Conservation (phyloP, 2,888 invertebrate genomes). For the Diaphora mendica region DNA sequence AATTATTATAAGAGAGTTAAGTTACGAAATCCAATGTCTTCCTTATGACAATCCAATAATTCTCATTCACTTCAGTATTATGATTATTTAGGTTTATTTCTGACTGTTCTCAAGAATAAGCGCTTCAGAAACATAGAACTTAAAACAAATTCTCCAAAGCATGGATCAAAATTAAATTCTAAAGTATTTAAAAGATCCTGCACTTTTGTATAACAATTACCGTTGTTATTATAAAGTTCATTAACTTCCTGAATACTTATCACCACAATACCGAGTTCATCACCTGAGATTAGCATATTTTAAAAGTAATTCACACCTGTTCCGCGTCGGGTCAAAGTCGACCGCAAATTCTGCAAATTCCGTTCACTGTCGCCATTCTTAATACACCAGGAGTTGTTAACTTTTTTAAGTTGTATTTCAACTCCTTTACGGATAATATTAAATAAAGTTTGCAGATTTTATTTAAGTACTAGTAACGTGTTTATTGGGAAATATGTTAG, state of each 20-base stretch:
- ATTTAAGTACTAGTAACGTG: not conserved
- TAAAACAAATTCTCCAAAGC: not conserved
- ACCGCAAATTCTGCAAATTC: conserved; percentile 45
- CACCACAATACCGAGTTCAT: conserved; percentile 43
- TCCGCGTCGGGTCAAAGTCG: conserved; percentile 46
- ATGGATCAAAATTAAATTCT: not conserved
- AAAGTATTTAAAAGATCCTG: not conserved
- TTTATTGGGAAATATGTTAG: not conserved
- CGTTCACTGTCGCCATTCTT: conserved; percentile 21
- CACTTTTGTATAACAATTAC: not conserved
- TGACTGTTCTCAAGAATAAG: not conserved
- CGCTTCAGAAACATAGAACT: not conserved
- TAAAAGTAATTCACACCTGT: conserved; percentile 72
- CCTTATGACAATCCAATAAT: not conserved
- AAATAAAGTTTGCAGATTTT: conserved; percentile 25
- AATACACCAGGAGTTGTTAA: conserved; percentile 47
- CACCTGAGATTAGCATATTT: conserved; percentile 69
- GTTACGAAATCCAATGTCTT: not conserved
- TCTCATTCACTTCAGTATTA: not conserved
- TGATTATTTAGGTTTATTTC: not conserved
- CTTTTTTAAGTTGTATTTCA: conserved; percentile 47
- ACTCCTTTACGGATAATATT: conserved; percentile 41
- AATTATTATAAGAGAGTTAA: not conserved
- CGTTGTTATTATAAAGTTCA: conserved; percentile 24
- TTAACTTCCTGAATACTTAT: conserved; percentile 41